phyloP scores from a whole-genome alignment of 2,888 invertebrate genomes.

The Eristalinus aeneus region DNA sequence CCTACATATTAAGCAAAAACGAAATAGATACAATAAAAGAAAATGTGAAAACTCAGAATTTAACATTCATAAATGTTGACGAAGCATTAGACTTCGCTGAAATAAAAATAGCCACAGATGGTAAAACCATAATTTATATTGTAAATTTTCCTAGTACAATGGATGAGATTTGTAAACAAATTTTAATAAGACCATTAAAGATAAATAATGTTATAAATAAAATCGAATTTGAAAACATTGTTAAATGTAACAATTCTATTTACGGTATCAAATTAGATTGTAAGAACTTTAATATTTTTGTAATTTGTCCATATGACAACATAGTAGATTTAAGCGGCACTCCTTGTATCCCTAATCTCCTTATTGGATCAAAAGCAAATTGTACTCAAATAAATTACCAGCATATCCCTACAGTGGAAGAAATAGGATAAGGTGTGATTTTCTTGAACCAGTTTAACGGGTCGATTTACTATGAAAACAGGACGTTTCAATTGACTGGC shows the following conservation, averaged over 20 bases:
- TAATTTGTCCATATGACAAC: not conserved
- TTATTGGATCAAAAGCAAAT: no score
- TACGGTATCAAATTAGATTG: constrained; percentile 5
- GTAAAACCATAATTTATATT: not conserved
- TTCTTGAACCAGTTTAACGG: no score
- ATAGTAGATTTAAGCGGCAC: not conserved
- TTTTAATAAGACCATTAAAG: no score
- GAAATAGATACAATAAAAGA: not conserved
- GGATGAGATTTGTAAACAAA: no score
- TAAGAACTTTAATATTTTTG: constrained; percentile 4
- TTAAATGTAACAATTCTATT: not conserved
- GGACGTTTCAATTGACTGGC: no score
- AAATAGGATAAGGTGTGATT: no score
- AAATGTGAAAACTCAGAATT: not conserved
- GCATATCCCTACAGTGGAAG: no score
- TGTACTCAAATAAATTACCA: no score
- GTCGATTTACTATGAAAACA: no score
- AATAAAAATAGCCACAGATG: constrained; percentile 4
- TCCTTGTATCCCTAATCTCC: no score
- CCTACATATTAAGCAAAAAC: not conserved
- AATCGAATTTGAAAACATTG: not conserved
- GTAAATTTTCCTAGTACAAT: not conserved
- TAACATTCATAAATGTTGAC: not conserved
- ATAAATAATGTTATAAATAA: no score
- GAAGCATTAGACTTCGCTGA: constrained; percentile 2